These are phyloP conservation scores for Zosterops japonicus DNA, from an alignment of 2,113 vertebrate genomes.

Conservation along the genomic window DNA sequence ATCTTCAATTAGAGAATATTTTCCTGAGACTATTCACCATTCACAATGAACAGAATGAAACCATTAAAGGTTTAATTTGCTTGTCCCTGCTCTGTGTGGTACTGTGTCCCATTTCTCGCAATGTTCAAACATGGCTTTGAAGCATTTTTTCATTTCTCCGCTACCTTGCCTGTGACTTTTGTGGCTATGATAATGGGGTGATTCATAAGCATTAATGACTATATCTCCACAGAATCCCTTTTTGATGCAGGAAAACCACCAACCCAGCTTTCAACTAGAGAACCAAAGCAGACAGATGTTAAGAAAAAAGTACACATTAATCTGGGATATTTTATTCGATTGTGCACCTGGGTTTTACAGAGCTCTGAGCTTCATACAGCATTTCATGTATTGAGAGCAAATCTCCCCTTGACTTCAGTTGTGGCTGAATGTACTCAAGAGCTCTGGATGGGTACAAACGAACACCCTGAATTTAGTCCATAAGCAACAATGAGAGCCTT, in stretches of 20 bases:
- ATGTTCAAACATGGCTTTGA: neutral
- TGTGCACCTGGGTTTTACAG: neutral
- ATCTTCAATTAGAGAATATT: neutral
- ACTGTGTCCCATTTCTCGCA: neutral
- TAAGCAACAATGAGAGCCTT: neutral
- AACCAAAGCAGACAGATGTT: neutral
- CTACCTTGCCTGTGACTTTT: neutral
- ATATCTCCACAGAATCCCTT: neutral
- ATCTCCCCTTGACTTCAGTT: neutral
- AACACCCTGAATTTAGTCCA: neutral
- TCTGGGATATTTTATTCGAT: neutral
- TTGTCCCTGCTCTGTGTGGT: neutral
- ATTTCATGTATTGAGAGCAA: neutral
- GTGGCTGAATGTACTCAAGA: neutral
- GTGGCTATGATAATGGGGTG: neutral
- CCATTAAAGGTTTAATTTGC: neutral
- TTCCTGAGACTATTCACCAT: neutral
- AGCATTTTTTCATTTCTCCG: neutral
- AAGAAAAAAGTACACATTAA: neutral
- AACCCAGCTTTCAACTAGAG: neutral
- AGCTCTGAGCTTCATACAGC: neutral
- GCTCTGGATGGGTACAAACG: neutral
- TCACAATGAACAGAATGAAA: neutral
- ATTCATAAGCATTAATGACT: neutral
- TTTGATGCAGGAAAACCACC: neutral